phyloP scores from a whole-genome alignment of 2,113 vertebrate species.

The Ochotona princeps region DNA sequence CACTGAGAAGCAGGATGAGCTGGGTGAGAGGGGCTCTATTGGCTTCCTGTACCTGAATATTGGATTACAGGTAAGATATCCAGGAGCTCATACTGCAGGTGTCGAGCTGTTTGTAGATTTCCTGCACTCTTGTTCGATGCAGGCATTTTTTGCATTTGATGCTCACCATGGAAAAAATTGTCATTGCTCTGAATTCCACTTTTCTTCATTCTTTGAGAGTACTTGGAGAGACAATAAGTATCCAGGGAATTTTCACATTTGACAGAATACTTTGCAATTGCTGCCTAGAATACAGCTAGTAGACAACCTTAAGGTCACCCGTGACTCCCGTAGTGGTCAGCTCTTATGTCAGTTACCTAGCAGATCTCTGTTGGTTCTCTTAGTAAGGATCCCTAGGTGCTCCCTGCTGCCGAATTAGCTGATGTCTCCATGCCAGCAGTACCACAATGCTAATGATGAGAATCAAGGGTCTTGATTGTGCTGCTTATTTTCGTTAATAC shows the following conservation, averaged over 20 bases:
- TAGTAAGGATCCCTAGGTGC: not conserved
- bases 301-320: not conserved
- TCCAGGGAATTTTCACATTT: constrained; percentile 11
- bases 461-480: not conserved
- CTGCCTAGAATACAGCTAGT: not conserved
- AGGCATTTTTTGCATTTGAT: not conserved
- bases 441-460: not conserved
- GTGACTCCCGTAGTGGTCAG: not conserved
- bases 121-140: not conserved
- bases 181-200: not conserved
- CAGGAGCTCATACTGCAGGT: not conserved
- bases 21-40: constrained; percentile 96
- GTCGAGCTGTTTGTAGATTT: not conserved
- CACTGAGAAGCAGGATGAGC: constrained; percentile 97
- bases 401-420: not conserved
- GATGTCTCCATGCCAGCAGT: not conserved
- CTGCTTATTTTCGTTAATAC: constrained; percentile 18
- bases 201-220: not conserved
- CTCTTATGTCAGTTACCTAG: constrained; percentile 4
- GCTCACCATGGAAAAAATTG: not conserved
- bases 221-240: not conserved
- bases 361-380: not conserved
- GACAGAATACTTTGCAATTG: not conserved
- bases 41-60: constrained; percentile 99
- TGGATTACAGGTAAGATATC: constrained; percentile 93